Conservation (phyloP, 2,888 invertebrate genomes). For the Acleris sparsana region DNA sequence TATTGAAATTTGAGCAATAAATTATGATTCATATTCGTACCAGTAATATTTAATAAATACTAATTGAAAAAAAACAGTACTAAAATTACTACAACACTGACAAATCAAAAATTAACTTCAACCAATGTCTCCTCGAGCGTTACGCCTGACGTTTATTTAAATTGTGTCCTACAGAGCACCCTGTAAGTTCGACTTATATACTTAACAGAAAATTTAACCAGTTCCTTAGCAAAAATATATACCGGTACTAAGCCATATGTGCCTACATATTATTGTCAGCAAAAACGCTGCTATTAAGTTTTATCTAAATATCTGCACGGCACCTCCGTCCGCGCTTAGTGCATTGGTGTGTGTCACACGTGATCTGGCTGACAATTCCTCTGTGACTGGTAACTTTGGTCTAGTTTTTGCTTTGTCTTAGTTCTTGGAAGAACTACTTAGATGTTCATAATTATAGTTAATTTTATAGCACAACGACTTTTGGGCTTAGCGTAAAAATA, state of each 20-base stretch:
- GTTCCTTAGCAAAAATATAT: no score
- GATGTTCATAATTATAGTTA: slow-evolving; percentile 8
- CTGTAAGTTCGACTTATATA: no score
- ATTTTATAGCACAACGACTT: slow-evolving; percentile 5
- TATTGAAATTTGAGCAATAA: neutral
- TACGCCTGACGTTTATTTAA: no score
- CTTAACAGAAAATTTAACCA: no score
- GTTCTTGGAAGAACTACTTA: slow-evolving; percentile 19
- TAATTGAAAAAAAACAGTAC: no score
- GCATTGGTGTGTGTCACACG: slow-evolving; percentile 34
- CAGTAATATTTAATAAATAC: no score
- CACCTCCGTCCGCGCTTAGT: slow-evolving; percentile 13
- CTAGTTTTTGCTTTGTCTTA: slow-evolving; percentile 19
- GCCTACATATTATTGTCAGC: neutral
- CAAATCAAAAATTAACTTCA: no score
- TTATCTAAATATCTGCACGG: slow-evolving; percentile 19
- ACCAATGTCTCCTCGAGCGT: no score
- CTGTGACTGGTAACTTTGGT: slow-evolving; percentile 5
- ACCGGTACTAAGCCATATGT: neutral
- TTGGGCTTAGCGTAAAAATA: neutral
- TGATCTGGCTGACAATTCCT: slow-evolving; percentile 34
- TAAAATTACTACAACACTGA: no score
- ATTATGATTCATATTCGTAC: no score
- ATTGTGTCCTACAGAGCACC: no score
- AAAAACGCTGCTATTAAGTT: neutral